Evolutionary conservation across 2,797 vertebrate species (phyloP), one percentile per base, ranked within the genome.

Genomic region (Craterocephalus amniculus): DNA sequence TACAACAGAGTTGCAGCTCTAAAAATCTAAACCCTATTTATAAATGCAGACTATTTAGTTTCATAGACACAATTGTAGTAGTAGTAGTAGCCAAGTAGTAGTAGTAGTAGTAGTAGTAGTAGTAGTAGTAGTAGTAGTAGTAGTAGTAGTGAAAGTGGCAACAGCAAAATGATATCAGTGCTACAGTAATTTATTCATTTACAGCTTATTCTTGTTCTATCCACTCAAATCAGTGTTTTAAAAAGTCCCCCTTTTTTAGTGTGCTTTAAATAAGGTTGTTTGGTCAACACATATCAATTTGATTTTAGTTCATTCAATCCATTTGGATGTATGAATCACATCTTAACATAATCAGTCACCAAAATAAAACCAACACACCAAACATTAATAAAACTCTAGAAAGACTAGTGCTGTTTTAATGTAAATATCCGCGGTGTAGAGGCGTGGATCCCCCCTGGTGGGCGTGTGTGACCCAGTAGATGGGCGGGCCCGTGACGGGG

Each of bases 401-500:
- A 5, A 4, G 12, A 27, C 12, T 52, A 13, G 11, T 52, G 10
- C 13, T 51, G 10, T 26, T 51, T 27, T 26, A 13, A 27, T 26
- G 1, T 13, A 27, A 27, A 51, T 5, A 14, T 29, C 14, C 26
- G 6, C 6, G 14, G 2, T 18, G 13, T 9, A 6, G 20, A 18
- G 55, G 29, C 29, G 16, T 36, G 6, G 48, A 6, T 13, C 31
- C 48, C 26, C 43, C 18, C 0, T 2, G 4, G 72, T 64, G 84
- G 88, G 89, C 78, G 85, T 58, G 63, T 72, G 9, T 82, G 77
- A 85, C 57, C 59, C 62, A 20, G 40, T 0, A 1, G 51, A 74
- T 76, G 83, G 89, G 89, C 86, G 90, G 67, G 82, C 67, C 68
- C 1, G n/a, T 27, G 74, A 54, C 74, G 63, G 83, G 93, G 92